Base-by-base conservation (phyloP, 2,797 vertebrate species). In the Smutsia gigantea region DNA sequence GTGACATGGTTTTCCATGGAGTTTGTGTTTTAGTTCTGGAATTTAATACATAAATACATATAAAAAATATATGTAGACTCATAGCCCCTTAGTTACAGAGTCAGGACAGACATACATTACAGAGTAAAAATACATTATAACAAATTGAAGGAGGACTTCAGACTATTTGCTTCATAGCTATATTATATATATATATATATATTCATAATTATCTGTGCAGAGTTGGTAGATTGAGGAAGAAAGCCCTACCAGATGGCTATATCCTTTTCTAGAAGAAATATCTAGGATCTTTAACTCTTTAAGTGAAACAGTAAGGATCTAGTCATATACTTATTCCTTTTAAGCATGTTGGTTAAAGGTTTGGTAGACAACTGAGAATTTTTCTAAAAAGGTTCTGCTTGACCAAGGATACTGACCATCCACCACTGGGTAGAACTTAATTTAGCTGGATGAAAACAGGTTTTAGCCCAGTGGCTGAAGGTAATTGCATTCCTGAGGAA, bases 1-100 rank as follows among this genome's bases (percentile, higher is more conserved):
- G 64, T 96, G 96, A 95, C 95, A 89, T 92, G 93, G 59, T 97
- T 98, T 97, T 72, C 69, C 55, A 19, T 88, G 34, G 68, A 78
- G 53, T 66, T 98, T 96, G 90, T 94, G 84, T 89, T 96, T 93
- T 84, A 87, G 9, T 71, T 81, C n/a, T 87, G 31, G 19, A 92
- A 79, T 23, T 84, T 90, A 64, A 85, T 93, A 77, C 29, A 49
- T 42, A 49, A 10, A 42, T 59, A 29, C 19, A 53, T 75, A 59
- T 4, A 27, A 13, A 1, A n/a, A 15, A 13, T 21, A 77, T 6
- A 34, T 23, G 49, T 29, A 15, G 23, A 51, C 51, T 53, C 23
- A 42, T 2, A 78, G 18, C 68, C 23, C 7, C 3, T 95, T 93
- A 97, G 12, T 23, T 84, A 69, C 31, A 17, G 66, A 78, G 55